Evolutionary conservation across 2,113 vertebrate species (phyloP).

Genomic region (Odobenus rosmarus): DNA sequence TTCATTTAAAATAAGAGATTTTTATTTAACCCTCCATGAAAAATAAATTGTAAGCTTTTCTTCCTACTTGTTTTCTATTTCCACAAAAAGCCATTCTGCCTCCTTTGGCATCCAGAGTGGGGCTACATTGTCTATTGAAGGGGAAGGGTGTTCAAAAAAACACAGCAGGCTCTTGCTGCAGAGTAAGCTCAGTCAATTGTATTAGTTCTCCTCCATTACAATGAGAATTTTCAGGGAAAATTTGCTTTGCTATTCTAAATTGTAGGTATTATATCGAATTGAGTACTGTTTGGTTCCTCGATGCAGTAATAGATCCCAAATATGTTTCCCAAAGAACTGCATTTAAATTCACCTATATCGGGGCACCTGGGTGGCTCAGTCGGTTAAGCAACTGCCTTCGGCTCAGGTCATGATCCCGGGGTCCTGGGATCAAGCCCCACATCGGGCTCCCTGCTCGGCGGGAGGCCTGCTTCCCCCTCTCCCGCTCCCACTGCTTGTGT

Average conservation of each 20-base stretch:
- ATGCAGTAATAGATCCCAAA: background rate
- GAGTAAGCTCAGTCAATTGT: background rate
- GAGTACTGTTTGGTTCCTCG: background rate
- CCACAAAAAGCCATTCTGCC: background rate
- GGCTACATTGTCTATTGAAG: background rate
- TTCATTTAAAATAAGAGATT: background rate
- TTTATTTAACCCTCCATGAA: constrained; percentile 28
- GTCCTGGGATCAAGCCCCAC: too few relatives aligned
- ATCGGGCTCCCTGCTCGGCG: too few relatives aligned
- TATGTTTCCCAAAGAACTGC: background rate
- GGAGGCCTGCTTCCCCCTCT: too few relatives aligned
- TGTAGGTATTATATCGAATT: background rate
- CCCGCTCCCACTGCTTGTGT: too few relatives aligned
- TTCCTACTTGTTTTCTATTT: constrained; percentile 1
- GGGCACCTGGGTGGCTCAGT: too few relatives aligned
- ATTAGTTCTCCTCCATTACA: background rate
- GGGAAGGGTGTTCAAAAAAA: background rate
- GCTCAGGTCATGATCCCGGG: too few relatives aligned
- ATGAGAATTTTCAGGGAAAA: background rate
- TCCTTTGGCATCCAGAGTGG: background rate
- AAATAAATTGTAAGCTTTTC: constrained; percentile 4
- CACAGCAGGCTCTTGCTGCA: background rate
- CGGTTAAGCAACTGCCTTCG: too few relatives aligned
- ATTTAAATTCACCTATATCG: background rate
- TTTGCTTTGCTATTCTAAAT: constrained; percentile 1